phyloP scores from a whole-genome alignment of 2,888 invertebrate genomes.

The Aricia artaxerxes region DNA sequence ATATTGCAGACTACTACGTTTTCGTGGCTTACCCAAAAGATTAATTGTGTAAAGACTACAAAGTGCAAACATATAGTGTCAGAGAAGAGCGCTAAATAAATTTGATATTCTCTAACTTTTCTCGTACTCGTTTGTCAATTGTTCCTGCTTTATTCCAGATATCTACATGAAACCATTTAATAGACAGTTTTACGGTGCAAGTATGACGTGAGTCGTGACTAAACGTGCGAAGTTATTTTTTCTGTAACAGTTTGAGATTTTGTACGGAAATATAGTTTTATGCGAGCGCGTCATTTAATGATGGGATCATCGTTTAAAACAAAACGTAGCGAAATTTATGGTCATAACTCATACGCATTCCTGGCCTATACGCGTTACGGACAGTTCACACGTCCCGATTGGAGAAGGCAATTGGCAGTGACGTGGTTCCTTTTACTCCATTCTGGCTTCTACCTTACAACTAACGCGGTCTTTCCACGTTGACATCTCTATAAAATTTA shows the following conservation, averaged over 20 bases:
- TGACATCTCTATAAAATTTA: too few relatives aligned
- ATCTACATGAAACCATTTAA: background rate
- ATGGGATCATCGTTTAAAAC: slow-evolving; percentile 29
- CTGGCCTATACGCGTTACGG: background rate
- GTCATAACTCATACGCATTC: background rate
- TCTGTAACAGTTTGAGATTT: slow-evolving; percentile 18
- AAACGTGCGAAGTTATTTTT: slow-evolving; percentile 29
- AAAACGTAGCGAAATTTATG: slow-evolving; percentile 25
- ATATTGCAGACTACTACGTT: too few relatives aligned
- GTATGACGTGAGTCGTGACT: slow-evolving; percentile 32
- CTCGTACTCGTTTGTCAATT: too few relatives aligned
- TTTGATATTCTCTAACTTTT: too few relatives aligned
- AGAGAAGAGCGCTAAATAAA: too few relatives aligned
- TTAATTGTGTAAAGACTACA: too few relatives aligned
- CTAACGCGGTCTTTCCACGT: too few relatives aligned
- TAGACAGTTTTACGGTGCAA: slow-evolving; percentile 40
- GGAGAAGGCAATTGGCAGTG: background rate
- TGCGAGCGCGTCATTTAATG: slow-evolving; percentile 29
- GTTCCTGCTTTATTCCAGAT: too few relatives aligned
- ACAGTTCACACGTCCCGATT: background rate
- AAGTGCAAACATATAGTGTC: too few relatives aligned
- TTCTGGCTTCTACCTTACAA: background rate
- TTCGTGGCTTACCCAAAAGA: too few relatives aligned
- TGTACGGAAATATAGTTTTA: slow-evolving; percentile 26
- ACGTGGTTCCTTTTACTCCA: background rate